Evolutionary conservation across 2,888 invertebrate species (phyloP).

Genomic region (Apoderus coryli): DNA sequence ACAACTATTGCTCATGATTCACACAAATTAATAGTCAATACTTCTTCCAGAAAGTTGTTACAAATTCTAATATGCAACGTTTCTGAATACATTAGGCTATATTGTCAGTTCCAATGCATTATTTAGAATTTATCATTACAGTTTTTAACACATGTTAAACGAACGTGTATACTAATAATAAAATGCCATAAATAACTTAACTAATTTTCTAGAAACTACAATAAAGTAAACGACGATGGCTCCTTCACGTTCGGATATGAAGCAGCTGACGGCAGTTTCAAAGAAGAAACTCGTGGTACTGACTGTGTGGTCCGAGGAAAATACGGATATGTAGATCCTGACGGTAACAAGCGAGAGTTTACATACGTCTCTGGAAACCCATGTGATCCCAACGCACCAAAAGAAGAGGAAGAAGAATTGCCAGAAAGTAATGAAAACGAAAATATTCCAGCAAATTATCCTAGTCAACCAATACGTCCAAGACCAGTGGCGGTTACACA

Average conservation of each 20-base stretch:
- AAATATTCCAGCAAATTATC: conserved; percentile 51
- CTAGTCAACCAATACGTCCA: conserved; percentile 37
- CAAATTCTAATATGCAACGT: too few relatives aligned
- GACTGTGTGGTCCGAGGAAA: conserved; percentile 79
- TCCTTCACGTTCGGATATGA: conserved; percentile 77
- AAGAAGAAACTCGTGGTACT: conserved; percentile 71
- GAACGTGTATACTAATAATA: not conserved
- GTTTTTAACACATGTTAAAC: too few relatives aligned
- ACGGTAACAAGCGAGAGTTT: conserved; percentile 74
- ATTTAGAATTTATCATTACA: too few relatives aligned
- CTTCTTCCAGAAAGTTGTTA: too few relatives aligned
- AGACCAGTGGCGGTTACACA: conserved; percentile 29
- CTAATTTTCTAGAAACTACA: conserved; percentile 46
- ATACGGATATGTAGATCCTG: conserved; percentile 77
- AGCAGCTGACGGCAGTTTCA: conserved; percentile 74
- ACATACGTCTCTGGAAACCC: conserved; percentile 73
- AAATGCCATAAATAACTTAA: not conserved
- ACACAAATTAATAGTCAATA: too few relatives aligned
- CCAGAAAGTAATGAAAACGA: conserved; percentile 38
- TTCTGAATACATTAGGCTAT: too few relatives aligned
- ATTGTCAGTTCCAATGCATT: too few relatives aligned
- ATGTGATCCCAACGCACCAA: conserved; percentile 70
- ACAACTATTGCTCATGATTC: too few relatives aligned
- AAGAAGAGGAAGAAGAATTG: conserved; percentile 36
- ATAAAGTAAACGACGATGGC: conserved; percentile 70